phyloP scores from a whole-genome alignment of 2,797 vertebrate genomes.

The Hoplostethus atlanticus region DNA sequence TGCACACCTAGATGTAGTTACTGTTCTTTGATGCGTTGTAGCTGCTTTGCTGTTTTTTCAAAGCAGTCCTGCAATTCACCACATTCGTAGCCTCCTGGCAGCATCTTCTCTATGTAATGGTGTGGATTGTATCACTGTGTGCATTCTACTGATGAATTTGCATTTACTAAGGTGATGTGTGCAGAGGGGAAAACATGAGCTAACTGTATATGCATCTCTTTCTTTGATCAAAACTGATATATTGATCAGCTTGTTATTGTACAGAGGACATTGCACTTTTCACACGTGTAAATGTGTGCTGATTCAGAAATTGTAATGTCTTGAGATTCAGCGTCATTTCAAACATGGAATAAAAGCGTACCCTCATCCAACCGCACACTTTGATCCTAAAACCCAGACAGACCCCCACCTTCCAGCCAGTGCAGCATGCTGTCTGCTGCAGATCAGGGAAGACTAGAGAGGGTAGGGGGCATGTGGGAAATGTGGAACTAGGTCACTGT shows the following conservation, averaged over 20 bases:
- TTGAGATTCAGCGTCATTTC: conserved; percentile 27
- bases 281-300: not conserved
- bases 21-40: not conserved
- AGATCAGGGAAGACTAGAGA: conserved; percentile 55
- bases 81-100: not conserved
- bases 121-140: not conserved
- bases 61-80: not conserved
- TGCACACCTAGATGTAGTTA: not conserved
- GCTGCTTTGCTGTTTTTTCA: not conserved
- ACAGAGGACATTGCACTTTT: not conserved
- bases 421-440: conserved; percentile 52
- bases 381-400: conserved; percentile 62
- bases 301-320: not conserved
- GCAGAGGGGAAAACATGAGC: not conserved
- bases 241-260: no score
- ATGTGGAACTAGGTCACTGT: conserved; percentile 80
- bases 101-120: not conserved
- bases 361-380: conserved; percentile 42
- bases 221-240: no score
- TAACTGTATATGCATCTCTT: no score
- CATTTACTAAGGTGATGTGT: not conserved
- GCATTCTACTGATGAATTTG: not conserved
- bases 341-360: conserved; percentile 21
- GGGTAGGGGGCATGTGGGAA: conserved; percentile 57
- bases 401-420: conserved; percentile 60